Base-by-base conservation (phyloP, 1,140 invertebrate species). In the Epicauta chinensis region DNA sequence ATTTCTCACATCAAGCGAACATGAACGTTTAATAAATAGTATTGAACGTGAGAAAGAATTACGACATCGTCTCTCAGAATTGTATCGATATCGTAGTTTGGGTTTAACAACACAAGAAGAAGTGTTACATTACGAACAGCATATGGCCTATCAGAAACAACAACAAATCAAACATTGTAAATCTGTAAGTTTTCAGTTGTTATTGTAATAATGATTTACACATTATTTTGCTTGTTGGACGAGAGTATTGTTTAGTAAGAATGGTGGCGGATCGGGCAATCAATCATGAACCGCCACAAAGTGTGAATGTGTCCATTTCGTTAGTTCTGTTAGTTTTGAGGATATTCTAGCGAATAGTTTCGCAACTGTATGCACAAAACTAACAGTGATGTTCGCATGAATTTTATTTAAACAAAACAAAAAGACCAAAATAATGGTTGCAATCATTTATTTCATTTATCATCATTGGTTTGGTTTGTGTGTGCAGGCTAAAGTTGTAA, bases 11-110 rank as follows among this genome's bases (percentile, higher is more conserved):
- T 79, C 84, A 23, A 77, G 82, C 52, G 91, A 95, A 72, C 86
- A 93, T 64, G 83, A 89, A 56, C 80, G 85, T 51, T 81, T 92
- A 41, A 73, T 89, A 34, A 77, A 75, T 14, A 89, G 83, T 55
- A 68, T 94, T 41, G 85, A 89, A 71, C 81, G 84, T 54, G 91
- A 94, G 73, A 81, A 84, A 64, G 87, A 93, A 70, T 71, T 94
- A 40, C 81, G 89, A 58, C 76, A 86, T 57, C 78, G 90, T 44
- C 78, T 94, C 14, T 82, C 83, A 7, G 91, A 95, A 72, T 73
- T 96, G 32, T 79, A 85, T 62, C 83, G 85, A 52, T 92, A 92
- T 73, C 75, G 89, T 12, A 81, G 84, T 60, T 83, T 88, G 53
- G 90, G 90, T 11, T 77, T 93, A 35, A 86, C 85, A 3, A 79